Conservation (phyloP, 2,888 invertebrate species). For the Cheilosia vernalis region DNA sequence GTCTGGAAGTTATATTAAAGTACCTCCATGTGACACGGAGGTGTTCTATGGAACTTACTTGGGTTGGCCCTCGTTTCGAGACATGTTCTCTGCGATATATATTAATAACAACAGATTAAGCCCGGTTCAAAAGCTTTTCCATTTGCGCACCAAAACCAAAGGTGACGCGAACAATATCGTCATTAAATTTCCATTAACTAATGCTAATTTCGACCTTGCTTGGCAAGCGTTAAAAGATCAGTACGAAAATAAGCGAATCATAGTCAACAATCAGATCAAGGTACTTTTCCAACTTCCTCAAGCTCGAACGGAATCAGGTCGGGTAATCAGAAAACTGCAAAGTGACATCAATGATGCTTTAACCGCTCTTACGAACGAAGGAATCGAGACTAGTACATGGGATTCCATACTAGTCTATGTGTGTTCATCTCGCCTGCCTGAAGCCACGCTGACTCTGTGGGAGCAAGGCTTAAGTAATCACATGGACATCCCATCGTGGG, state of each 20-base stretch:
- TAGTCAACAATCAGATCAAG: background rate
- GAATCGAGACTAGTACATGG: background rate
- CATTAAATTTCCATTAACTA: background rate
- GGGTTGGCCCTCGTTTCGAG: no score
- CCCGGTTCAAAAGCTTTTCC: no score
- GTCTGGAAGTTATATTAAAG: background rate
- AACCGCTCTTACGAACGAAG: background rate
- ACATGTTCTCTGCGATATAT: no score
- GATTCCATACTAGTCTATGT: slow-evolving; percentile 2
- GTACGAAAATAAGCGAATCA: background rate
- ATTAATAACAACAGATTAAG: no score
- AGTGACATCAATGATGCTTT: background rate
- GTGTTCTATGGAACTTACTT: no score
- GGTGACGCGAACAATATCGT: background rate
- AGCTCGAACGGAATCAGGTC: background rate
- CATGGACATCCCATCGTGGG: background rate
- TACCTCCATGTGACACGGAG: no score
- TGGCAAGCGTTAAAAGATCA: background rate
- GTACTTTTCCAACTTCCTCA: background rate
- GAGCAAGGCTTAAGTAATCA: background rate
- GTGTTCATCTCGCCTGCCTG: slow-evolving; percentile 1
- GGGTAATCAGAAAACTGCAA: background rate
- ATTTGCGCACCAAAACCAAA: background rate
- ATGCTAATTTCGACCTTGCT: background rate
- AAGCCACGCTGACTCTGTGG: background rate